A percentile compares a stretch with the other conserved stretches of the same genome.
These are phyloP conservation scores for Phyto melanocephala DNA, from an alignment of 2,888 invertebrate species.

Conservation along the genomic window DNA sequence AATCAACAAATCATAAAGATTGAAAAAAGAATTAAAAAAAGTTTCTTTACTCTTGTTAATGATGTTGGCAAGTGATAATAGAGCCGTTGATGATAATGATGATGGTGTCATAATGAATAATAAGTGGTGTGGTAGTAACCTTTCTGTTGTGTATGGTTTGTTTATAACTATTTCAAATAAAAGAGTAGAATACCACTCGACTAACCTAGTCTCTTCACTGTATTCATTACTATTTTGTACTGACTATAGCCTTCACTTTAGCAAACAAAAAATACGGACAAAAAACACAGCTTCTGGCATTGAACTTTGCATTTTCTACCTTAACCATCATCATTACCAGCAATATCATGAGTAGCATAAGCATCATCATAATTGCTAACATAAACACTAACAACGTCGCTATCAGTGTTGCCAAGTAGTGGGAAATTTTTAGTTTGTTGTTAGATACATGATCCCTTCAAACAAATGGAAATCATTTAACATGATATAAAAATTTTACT, in stretches of 20 bases:
- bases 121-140: constrained; percentile 13
- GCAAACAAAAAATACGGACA: not conserved
- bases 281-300: constrained; percentile 52
- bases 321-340: not conserved
- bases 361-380: not conserved
- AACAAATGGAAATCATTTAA: too few species aligned
- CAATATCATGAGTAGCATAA: not conserved
- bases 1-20: constrained; percentile 9
- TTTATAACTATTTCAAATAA: constrained; percentile 31
- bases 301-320: constrained; percentile 55
- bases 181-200: not conserved
- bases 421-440: too few species aligned
- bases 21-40: constrained; percentile 1
- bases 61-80: constrained; percentile 11
- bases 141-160: constrained; percentile 21
- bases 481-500: too few species aligned
- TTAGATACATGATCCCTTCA: too few species aligned
- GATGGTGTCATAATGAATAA: constrained; percentile 11
- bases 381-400: not conserved
- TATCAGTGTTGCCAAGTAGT: too few species aligned
- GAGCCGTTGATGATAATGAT: constrained; percentile 32
- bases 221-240: not conserved
- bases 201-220: not conserved
- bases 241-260: constrained; percentile 8
- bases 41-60: not conserved